Evolutionary conservation across 2,113 vertebrate species (phyloP).

Genomic region (Cnemophilus loriae): DNA sequence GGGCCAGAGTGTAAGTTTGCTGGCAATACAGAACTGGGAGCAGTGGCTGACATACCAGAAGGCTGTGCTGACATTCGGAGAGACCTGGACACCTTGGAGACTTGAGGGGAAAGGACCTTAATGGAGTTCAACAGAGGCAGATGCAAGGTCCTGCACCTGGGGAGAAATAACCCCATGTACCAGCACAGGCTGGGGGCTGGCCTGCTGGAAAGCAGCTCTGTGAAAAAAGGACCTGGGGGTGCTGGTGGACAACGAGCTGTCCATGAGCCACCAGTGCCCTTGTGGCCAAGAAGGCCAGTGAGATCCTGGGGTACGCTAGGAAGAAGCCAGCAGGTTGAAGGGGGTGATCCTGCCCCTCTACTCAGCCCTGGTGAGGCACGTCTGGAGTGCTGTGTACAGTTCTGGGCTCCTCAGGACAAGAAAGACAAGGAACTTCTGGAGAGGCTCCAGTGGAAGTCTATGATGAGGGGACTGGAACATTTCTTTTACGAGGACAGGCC

Average conservation of each 20-base stretch:
- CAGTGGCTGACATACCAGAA: not conserved
- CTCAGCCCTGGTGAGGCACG: not conserved
- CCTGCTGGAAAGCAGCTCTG: not conserved
- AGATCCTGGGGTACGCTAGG: rapidly evolving
- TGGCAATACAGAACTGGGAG: not conserved
- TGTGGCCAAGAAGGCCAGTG: not conserved
- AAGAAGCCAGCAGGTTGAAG: not conserved
- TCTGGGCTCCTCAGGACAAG: not conserved
- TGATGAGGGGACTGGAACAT: not conserved
- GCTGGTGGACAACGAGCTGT: not conserved
- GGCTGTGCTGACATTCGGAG: not conserved
- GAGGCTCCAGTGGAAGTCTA: not conserved
- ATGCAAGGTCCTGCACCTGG: not conserved
- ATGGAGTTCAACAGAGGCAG: not conserved
- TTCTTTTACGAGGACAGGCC: not conserved
- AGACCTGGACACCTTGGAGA: not conserved
- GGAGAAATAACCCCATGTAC: rapidly evolving
- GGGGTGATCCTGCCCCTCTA: not conserved
- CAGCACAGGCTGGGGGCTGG: not conserved
- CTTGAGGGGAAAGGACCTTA: not conserved
- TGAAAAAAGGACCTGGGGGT: not conserved
- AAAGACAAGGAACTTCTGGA: not conserved
- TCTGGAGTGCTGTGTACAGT: not conserved
- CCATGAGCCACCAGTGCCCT: not conserved
- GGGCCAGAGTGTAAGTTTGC: not conserved